These are phyloP conservation scores for Phymanthus crucifer DNA, from an alignment of 92 coral and sea anemone species.

Conservation along the genomic window DNA sequence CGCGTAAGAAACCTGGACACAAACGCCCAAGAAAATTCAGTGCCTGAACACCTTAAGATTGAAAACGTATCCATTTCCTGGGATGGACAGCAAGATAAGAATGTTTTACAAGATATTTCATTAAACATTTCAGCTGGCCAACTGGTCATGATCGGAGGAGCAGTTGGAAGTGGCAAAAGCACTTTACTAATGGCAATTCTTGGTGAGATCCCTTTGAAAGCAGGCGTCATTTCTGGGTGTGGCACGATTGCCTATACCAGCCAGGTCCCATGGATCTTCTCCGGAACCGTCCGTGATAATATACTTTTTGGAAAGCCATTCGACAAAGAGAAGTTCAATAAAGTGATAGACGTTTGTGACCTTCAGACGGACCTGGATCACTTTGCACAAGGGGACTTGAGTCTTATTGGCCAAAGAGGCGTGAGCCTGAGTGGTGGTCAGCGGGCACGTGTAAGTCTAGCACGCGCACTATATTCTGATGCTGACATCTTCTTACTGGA, in stretches of 20 bases:
- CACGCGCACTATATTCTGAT: conserved; percentile 18
- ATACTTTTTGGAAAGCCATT: conserved; percentile 24
- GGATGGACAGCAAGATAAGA: background rate
- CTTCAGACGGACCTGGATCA: background rate
- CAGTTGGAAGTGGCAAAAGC: conserved; percentile 26
- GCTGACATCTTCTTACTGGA: conserved; percentile 21
- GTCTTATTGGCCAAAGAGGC: conserved; percentile 26
- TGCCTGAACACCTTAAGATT: background rate
- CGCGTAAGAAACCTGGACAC: background rate
- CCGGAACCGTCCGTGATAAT: conserved; percentile 27
- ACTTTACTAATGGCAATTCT: conserved; percentile 15
- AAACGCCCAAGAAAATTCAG: background rate
- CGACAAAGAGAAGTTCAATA: background rate
- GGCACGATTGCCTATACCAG: conserved; percentile 24
- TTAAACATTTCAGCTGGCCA: background rate
- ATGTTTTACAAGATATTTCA: background rate
- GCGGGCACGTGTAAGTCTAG: conserved; percentile 26
- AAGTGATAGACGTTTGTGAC: conserved; percentile 9
- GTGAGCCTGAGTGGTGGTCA: conserved; percentile 33
- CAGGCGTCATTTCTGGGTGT: background rate
- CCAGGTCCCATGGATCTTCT: conserved; percentile 33
- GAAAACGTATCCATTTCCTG: conserved; percentile 1
- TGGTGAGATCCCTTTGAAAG: conserved; percentile 11
- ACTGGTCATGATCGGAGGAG: conserved; percentile 1
- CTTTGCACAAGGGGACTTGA: conserved; percentile 23